These are phyloP conservation scores for Pantala flavescens DNA, from an alignment of 1,140 invertebrate genomes.

Conservation along the genomic window DNA sequence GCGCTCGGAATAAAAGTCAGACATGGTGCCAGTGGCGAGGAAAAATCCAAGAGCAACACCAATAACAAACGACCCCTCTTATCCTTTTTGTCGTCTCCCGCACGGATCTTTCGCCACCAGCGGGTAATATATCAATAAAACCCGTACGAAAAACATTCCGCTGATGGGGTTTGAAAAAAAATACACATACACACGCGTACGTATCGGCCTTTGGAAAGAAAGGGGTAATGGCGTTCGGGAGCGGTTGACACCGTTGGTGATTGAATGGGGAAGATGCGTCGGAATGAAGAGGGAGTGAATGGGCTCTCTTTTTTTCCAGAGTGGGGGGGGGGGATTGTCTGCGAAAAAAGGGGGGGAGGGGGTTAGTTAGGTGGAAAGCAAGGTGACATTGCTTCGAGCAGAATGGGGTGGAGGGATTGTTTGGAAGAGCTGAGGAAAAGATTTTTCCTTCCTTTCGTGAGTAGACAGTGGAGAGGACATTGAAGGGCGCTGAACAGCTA, in stretches of 20 bases:
- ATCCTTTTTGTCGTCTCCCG: too few species aligned
- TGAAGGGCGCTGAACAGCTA: constrained; percentile 25
- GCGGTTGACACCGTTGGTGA: background rate
- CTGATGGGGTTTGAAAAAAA: too few species aligned
- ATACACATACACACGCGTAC: too few species aligned
- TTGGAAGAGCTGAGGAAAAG: constrained; percentile 1
- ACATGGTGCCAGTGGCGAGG: too few species aligned
- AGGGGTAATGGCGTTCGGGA: background rate
- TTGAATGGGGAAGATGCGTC: background rate
- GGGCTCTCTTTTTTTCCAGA: background rate
- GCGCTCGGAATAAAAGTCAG: too few species aligned
- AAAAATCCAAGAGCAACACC: too few species aligned
- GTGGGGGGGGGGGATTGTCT: background rate
- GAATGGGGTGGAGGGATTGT: constrained; percentile 31
- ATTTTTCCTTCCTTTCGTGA: constrained; percentile 2
- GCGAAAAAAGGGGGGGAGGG: background rate
- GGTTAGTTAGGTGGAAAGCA: constrained; percentile 1
- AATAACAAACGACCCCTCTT: too few species aligned
- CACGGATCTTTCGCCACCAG: too few species aligned
- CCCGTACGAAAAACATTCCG: too few species aligned
- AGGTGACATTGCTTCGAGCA: constrained; percentile 10
- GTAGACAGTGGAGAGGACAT: background rate
- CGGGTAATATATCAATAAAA: too few species aligned
- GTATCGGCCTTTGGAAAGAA: too few species aligned
- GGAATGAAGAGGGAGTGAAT: background rate